Evolutionary conservation across 2,113 vertebrate genomes (phyloP).

Genomic region (Cheirogaleus medius): DNA sequence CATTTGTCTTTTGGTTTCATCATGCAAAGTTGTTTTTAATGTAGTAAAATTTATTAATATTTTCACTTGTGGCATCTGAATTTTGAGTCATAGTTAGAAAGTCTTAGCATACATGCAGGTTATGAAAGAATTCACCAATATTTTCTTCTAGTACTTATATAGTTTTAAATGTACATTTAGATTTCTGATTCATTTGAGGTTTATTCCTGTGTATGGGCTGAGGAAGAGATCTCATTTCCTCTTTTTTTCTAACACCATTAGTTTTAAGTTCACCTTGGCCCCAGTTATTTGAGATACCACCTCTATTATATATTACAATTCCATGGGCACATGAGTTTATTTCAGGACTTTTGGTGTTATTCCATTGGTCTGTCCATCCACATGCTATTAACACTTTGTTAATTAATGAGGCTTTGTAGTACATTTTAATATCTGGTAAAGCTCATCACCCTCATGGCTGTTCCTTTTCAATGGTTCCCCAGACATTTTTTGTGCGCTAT

Average conservation of each 20-base stretch:
- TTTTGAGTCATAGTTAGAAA: neutral
- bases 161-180: neutral
- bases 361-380: neutral
- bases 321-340: neutral
- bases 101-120: neutral
- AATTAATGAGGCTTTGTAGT: neutral
- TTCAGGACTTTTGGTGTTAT: neutral
- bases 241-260: neutral
- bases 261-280: neutral
- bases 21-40: neutral
- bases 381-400: neutral
- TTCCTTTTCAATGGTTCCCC: neutral
- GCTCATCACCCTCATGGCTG: neutral
- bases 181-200: neutral
- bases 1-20: neutral
- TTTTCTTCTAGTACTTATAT: neutral
- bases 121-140: neutral
- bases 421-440: neutral
- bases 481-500: neutral
- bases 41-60: neutral
- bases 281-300: neutral
- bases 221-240: constrained; percentile 1
- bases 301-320: neutral
- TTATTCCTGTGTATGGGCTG: neutral
- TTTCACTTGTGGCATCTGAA: neutral